Evolutionary conservation across 2,888 invertebrate genomes (phyloP).

Genomic region (Aporophyla nigra): DNA sequence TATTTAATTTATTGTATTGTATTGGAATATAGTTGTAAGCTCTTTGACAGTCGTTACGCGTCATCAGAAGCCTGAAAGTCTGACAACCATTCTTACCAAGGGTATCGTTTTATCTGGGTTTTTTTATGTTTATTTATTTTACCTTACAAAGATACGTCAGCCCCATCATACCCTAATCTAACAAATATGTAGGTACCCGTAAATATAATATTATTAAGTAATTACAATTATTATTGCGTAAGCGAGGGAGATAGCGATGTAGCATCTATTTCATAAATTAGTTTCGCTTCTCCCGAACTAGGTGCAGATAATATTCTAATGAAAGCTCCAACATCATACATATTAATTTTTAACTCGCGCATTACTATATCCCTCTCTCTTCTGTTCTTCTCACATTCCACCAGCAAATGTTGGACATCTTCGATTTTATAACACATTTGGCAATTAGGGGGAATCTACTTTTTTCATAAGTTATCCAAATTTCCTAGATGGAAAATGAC

Average conservation of each 20-base stretch:
- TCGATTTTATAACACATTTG: neutral
- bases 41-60: too few species aligned
- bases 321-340: neutral
- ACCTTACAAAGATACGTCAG: too few species aligned
- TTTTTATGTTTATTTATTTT: too few species aligned
- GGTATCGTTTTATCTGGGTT: too few species aligned
- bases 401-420: neutral
- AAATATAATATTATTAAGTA: neutral
- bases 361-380: constrained; percentile 1
- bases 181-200: neutral
- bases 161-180: too few species aligned
- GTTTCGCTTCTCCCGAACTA: neutral
- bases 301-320: neutral
- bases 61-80: too few species aligned
- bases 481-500: too few species aligned
- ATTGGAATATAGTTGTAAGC: neutral
- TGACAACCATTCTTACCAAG: too few species aligned
- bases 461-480: too few species aligned
- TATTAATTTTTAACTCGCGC: neutral
- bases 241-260: neutral
- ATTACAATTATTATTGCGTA: neutral
- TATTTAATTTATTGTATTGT: neutral
- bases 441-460: neutral
- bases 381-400: constrained; percentile 5
- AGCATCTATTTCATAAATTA: neutral